phyloP scores from a whole-genome alignment of 2,113 vertebrate species.

The Lontra canadensis region DNA sequence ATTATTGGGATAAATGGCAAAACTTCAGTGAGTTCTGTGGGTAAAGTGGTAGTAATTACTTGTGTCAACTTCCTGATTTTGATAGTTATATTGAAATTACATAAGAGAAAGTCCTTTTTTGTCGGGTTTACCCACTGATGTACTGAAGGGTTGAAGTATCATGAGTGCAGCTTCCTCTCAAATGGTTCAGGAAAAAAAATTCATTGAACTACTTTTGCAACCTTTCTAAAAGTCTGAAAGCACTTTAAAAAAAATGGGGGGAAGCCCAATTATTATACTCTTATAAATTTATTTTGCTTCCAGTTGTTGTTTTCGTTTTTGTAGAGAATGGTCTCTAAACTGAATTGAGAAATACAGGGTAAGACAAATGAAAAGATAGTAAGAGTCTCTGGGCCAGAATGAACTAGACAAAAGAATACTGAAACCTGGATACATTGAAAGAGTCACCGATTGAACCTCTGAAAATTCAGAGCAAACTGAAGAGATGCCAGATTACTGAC shows the following conservation, averaged over 20 bases:
- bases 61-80: neutral
- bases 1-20: neutral
- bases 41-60: neutral
- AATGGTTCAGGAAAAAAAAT: neutral
- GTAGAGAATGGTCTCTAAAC: neutral
- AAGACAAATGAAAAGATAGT: neutral
- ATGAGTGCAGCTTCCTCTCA: neutral
- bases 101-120: neutral
- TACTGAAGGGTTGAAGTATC: neutral
- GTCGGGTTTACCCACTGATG: neutral
- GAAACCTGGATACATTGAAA: neutral
- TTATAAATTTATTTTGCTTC: neutral
- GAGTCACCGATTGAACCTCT: neutral
- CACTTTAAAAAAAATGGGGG: neutral
- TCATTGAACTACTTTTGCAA: neutral
- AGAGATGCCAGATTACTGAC: neutral
- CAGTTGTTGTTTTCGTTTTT: neutral
- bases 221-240: neutral
- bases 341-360: neutral
- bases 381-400: neutral
- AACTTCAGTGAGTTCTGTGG: neutral
- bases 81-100: neutral
- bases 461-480: neutral
- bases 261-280: neutral
- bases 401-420: neutral